Evolutionary conservation across 2,888 invertebrate species (phyloP), one percentile per base, ranked within the genome.

Genomic region (Yponomeuta cagnagella): DNA sequence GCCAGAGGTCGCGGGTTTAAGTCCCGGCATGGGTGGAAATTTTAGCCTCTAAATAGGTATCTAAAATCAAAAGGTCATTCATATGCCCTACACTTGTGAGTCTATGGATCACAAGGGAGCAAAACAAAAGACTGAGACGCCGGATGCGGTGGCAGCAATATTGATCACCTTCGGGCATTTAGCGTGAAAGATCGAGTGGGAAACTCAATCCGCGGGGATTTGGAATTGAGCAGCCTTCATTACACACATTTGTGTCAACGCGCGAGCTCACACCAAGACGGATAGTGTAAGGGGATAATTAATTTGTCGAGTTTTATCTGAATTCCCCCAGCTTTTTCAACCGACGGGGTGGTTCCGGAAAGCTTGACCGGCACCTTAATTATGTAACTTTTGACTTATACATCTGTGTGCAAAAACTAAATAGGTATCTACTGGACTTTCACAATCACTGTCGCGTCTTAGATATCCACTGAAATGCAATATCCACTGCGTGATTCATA

Each of bases 131-230:
- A n/a, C 10, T 79, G 79, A 80, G 77, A 82, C 76, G 81, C 79
- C 87, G 85, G 84, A 82, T 31, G 65, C 83, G 82, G 81, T 77
- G 79, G 79, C 81, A 79, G 80, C 82, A 84, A 82, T 89, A 73
- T 72, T 72, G 72, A 73, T 70, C 71, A 69, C 70, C 66, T 15
- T 30, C 48, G 43, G 23, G 81, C 75, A 77, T 77, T 74, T 76
- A 79, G 77, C 83, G 79, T 80, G 81, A 81, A 79, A 80, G 81
- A 81, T 80, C 76, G 80, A 80, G 78, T 76, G 82, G 78, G 82
- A 79, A 86, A 86, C 82, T 83, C 82, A 82, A 87, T 87, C 87
- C 85, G 82, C 77, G 72, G 81, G 82, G 84, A 77, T 76, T 75
- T 76, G 73, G 73, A 78, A 79, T 77, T 81, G 74, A 79, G 81